Base-by-base conservation (phyloP, 2,797 vertebrate genomes). In the Sparidentex hasta region DNA sequence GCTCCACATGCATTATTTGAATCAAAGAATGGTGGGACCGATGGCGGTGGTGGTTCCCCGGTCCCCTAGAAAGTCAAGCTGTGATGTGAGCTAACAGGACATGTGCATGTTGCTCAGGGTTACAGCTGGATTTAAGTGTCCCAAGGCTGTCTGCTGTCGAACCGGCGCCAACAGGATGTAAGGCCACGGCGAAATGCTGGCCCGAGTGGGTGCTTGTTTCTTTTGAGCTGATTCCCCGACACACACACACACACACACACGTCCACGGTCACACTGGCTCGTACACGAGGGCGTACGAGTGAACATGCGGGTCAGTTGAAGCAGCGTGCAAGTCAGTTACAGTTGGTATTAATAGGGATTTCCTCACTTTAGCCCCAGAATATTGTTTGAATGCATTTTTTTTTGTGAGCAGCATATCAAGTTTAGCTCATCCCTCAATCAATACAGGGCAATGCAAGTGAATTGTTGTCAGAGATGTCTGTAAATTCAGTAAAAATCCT, bases 121-220 rank as follows among this genome's bases (percentile, higher is more conserved):
- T 85, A 82, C 44, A 50, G 76, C 77, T 83, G 82, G 84, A 88
- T 87, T 91, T 90, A 88, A 91, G 86, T 87, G 77, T 89, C 87
- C 90, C 87, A 82, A 86, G 89, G 90, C 78, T 91, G 92, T 92
- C 89, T 88, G 87, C 75, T 72, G 83, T 87, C 87, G 85, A 70
- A 87, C 88, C 81, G 20, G 44, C 92, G 92, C 92, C 92, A 93
- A 87, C 87, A 89, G 91, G 90, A 93, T 91, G 84, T 91, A 88
- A 90, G 88, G 88, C 83, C 86, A 89, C 72, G 44, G 71, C 56
- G 4, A 76, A 88, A 80, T 64, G 82, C 29, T 48, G 73, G 83
- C 73, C 74, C 18, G 47, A 75, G 76, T 72, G 71, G 79, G 72
- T 72, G 73, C 77, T 59, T 75, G 72, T 85, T 82, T 89, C 88